Base-by-base conservation (phyloP, 2,113 vertebrate genomes). In the Datnioides undecimradiatus region DNA sequence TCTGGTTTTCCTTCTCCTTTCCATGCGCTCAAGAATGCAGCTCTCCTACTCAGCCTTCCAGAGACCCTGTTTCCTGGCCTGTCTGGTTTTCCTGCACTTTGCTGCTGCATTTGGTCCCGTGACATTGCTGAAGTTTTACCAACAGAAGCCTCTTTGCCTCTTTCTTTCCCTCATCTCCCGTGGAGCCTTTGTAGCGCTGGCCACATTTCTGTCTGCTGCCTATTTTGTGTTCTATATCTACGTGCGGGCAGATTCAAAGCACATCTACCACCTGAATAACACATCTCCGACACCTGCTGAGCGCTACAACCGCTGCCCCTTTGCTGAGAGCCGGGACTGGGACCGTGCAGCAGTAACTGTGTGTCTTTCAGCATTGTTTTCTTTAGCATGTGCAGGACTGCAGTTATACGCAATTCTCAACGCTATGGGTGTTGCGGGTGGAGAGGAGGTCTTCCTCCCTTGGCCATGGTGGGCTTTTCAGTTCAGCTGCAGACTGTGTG, bases 381-480 rank as follows among this genome's bases (percentile, higher is more conserved):
- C 93, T 48, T 89, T 98, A 76, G 94, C 96, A 19, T 97, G 96
- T 33, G 95, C 96, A 1, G 96, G 92, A 23, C 85, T 97, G 68
- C 96, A 97, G 89, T 90, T 96, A 21, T 98, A 96, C 14, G 94
- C 96, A 55, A 95, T 98, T 84, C 95, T 97, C 67, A 96, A 96
- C n/a, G 95, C 95, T 0, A 86, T 96, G 85, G 96, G 96, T 17
- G 92, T 96, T 0, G 87, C 87, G 13, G 96, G 96, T 3, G 94
- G 95, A 45, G 88, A 93, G 0, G 93, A 94, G 34, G 86, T 95
- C 46, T 95, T 96, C 67, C 94, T 91, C 16, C 96, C 97, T 17
- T 98, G 97, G 97, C 94, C 96, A 1, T 97, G 96, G 96, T 97
- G 96, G 96, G 87, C 93, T 11, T 97, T 98, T 80, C 97, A 98